Conservation (phyloP, 2,797 vertebrate species). For the Phoxinus dragarum region DNA sequence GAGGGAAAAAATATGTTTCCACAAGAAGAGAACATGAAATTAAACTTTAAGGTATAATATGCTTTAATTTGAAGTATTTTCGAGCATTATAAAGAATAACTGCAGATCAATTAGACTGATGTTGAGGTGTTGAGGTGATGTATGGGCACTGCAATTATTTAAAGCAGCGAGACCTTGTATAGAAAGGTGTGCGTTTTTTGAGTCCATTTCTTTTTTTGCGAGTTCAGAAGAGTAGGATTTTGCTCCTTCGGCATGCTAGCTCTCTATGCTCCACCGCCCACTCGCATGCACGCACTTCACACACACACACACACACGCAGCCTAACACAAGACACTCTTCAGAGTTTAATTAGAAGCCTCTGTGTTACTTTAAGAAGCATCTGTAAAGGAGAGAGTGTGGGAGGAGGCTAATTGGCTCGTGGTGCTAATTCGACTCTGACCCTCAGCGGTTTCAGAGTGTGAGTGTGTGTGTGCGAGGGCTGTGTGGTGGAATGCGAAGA, state of each 20-base stretch:
- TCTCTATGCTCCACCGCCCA: not conserved
- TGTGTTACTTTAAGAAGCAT: conserved; percentile 59
- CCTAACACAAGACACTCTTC: conserved; percentile 49
- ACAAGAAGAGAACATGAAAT: conserved; percentile 14
- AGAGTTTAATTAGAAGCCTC: conserved; percentile 70
- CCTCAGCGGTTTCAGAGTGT: conserved; percentile 10
- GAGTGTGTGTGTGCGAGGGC: not conserved
- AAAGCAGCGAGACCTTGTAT: conserved; percentile 41
- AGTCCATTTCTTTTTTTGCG: not conserved
- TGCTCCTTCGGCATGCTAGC: not conserved
- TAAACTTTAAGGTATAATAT: conserved; percentile 19
- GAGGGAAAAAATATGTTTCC: not conserved
- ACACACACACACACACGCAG: conserved; percentile 20
- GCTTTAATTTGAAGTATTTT: conserved; percentile 42
- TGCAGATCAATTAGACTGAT: conserved; percentile 38
- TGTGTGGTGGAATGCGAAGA: conserved; percentile 18
- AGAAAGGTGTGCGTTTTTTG: conserved; percentile 47
- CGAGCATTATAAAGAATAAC: conserved; percentile 38
- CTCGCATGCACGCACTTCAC: conserved; percentile 3
- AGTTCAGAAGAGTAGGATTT: conserved; percentile 6
- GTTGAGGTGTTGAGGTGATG: conserved; percentile 26
- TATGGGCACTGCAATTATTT: conserved; percentile 53
- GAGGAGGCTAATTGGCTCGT: conserved; percentile 64
- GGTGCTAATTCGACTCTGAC: conserved; percentile 33
- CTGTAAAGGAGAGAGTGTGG: conserved; percentile 56